Evolutionary conservation across 2,113 vertebrate genomes (phyloP).

Genomic region (Pelusios castaneus): DNA sequence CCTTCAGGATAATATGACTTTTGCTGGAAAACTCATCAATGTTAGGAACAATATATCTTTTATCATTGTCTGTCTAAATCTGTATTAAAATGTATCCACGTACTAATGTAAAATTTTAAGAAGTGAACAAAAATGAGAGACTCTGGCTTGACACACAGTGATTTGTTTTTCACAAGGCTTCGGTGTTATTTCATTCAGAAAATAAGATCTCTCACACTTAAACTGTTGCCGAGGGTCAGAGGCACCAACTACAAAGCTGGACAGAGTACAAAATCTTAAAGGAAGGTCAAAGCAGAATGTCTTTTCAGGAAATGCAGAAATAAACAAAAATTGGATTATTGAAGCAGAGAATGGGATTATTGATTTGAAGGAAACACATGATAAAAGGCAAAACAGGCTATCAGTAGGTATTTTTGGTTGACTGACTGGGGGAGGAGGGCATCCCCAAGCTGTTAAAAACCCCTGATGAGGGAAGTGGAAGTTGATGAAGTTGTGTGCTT

Average conservation of each 20-base stretch:
- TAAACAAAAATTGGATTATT: neutral
- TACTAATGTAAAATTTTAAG: neutral
- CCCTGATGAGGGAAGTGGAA: neutral
- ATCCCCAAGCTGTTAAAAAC: neutral
- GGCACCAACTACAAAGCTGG: neutral
- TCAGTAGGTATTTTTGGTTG: neutral
- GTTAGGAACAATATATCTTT: neutral
- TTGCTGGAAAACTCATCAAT: neutral
- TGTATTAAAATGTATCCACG: neutral
- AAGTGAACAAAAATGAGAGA: neutral
- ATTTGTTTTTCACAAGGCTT: fast-evolving
- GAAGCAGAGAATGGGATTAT: neutral
- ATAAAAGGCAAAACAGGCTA: neutral
- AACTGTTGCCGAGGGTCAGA: neutral
- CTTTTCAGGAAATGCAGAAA: neutral
- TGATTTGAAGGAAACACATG: neutral
- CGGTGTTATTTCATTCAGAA: neutral
- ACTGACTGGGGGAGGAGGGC: neutral
- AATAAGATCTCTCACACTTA: neutral
- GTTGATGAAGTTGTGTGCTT: neutral
- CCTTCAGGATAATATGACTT: neutral
- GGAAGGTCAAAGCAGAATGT: neutral
- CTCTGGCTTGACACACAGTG: neutral
- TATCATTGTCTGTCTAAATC: neutral
- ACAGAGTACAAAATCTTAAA: conserved; percentile 2